These are phyloP conservation scores for Sycophaga agraensis DNA, from an alignment of 1,140 invertebrate species.

Conservation along the genomic window DNA sequence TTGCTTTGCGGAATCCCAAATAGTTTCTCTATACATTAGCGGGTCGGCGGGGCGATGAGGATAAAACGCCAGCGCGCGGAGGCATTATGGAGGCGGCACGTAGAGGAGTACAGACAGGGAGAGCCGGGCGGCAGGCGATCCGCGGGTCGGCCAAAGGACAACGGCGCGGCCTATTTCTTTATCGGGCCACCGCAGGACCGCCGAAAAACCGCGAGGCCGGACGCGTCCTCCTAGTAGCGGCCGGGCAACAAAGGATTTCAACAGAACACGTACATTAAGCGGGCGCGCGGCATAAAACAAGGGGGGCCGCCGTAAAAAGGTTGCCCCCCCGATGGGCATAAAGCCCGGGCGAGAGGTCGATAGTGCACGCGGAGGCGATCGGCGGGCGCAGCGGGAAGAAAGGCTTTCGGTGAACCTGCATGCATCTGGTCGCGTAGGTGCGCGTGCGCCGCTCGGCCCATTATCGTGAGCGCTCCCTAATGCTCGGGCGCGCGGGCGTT, in stretches of 20 bases:
- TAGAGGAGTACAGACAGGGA: too few relatives aligned
- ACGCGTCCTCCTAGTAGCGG: too few relatives aligned
- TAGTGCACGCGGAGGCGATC: background rate
- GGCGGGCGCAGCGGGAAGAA: background rate
- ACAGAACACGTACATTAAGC: constrained; percentile 40
- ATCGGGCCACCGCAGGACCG: background rate
- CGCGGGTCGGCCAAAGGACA: too few relatives aligned
- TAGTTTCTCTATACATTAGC: too few relatives aligned
- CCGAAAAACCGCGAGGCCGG: background rate
- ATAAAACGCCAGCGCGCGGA: too few relatives aligned
- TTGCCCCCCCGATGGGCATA: constrained; percentile 11
- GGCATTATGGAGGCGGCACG: too few relatives aligned
- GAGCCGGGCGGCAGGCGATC: too few relatives aligned
- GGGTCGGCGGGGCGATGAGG: too few relatives aligned
- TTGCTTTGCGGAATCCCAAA: too few relatives aligned
- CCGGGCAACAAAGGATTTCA: constrained; percentile 21
- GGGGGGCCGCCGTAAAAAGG: constrained; percentile 10
- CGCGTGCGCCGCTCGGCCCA: background rate
- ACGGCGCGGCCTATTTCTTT: too few relatives aligned
- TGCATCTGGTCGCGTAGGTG: background rate
- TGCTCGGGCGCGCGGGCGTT: constrained; percentile 25
- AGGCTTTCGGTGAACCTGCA: constrained; percentile 25
- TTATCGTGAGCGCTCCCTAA: constrained; percentile 9
- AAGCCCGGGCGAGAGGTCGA: background rate
- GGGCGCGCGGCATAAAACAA: constrained; percentile 31